Percentiles rank a stretch among this genome's conserved stretches.
phyloP scores from a whole-genome alignment of 2,113 vertebrate species.

The Meleagris gallopavo region DNA sequence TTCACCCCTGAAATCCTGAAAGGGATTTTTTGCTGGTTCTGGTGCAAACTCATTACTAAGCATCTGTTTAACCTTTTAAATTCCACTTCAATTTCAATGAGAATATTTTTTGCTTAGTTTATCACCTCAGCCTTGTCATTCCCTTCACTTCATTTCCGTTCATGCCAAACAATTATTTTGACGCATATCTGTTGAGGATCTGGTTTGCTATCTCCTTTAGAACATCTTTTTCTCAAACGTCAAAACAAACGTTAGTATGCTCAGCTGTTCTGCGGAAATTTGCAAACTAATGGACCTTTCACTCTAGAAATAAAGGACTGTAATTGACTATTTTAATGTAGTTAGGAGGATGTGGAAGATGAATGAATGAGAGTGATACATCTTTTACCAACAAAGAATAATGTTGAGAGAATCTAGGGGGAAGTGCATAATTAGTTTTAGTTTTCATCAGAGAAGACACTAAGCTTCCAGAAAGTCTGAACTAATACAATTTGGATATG shows the following conservation, averaged over 20 bases:
- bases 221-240: constrained; percentile 16
- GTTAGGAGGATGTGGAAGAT: constrained; percentile 22
- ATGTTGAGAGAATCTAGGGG: neutral
- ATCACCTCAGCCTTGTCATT: neutral
- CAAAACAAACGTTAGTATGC: constrained; percentile 13
- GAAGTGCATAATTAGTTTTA: neutral
- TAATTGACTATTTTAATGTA: constrained; percentile 9
- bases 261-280: constrained; percentile 29
- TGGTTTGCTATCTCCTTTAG: neutral
- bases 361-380: neutral
- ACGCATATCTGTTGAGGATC: neutral
- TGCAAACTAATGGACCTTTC: constrained; percentile 51
- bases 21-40: neutral
- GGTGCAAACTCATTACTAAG: neutral
- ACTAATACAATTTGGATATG: neutral
- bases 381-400: neutral
- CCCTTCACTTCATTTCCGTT: neutral
- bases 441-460: neutral
- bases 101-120: neutral
- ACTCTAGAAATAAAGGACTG: constrained; percentile 22
- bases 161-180: neutral
- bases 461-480: constrained; percentile 14
- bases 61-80: neutral
- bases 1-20: neutral
- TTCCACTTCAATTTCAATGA: neutral